phyloP scores from a whole-genome alignment of 2,797 vertebrate species.

The Pipistrellus kuhlii region DNA sequence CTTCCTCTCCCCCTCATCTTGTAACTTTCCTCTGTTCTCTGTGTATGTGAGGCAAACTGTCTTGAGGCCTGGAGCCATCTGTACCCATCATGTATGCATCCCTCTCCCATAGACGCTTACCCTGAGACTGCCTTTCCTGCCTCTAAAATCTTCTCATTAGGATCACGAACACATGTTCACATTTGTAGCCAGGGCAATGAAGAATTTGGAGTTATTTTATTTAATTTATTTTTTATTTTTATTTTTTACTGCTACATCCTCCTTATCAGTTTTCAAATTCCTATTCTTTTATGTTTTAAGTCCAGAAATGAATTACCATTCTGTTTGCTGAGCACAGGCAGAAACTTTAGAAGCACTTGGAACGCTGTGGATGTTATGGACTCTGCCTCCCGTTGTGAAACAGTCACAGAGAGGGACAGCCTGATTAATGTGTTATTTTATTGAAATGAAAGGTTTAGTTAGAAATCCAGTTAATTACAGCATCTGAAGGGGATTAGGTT shows the following conservation, averaged over 20 bases:
- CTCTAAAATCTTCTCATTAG: too few relatives aligned
- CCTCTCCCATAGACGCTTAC: too few relatives aligned
- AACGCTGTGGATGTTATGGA: neutral
- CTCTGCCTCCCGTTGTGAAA: neutral
- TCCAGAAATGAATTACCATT: neutral
- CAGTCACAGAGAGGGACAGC: neutral
- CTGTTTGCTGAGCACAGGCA: neutral
- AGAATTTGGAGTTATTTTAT: neutral
- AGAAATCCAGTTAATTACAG: neutral
- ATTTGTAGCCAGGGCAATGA: neutral
- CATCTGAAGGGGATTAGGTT: neutral
- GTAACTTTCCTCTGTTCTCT: too few relatives aligned
- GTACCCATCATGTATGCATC: too few relatives aligned
- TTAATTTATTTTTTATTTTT: neutral
- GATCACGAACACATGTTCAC: neutral
- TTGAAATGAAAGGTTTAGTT: neutral
- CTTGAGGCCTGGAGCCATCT: too few relatives aligned
- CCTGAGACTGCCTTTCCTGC: too few relatives aligned
- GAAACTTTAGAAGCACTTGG: neutral
- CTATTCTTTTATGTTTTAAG: neutral
- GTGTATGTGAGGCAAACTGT: too few relatives aligned
- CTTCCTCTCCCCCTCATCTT: too few relatives aligned
- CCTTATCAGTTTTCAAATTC: neutral
- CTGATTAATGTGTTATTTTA: neutral
- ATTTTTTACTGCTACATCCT: neutral